Evolutionary conservation across 2,888 invertebrate genomes (phyloP), one percentile per base, ranked within the genome.

Genomic region (Eremobia ochroleuca): DNA sequence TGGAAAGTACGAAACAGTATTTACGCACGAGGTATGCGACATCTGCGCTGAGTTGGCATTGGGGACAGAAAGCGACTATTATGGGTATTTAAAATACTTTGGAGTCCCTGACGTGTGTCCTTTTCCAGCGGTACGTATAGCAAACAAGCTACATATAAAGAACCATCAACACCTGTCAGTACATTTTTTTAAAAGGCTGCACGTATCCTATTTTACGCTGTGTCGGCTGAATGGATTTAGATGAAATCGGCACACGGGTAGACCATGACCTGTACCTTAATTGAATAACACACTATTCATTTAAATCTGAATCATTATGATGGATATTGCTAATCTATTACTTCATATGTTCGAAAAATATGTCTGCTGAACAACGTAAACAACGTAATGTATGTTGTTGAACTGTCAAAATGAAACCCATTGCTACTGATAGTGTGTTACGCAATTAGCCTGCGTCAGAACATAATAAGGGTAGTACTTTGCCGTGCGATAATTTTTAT

Each of bases 51-150:
- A 95, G 62, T 61, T 94, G 1, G 77, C 69, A 0, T 85, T 92
- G 25, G 89, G 84, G 0, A 37, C 79, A 0, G 91, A 89, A 0
- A 92, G 94, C 75, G 31, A 84, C 15, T 94, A 94, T 70, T 69
- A 84, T 13, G 65, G 75, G 5, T 93, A 93, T 59, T 58, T 94
- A 4, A 85, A 90, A 49, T 88, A 89, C 76, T 90, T 94, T n/a
- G 92, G 86, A 0, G 81, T 95, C 9, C 94, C 95, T 1, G 82
- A 82, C 0, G 21, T 73, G 0, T 95, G 95, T 69, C 95, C 95
- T 4, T 89, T 95, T 83, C 84, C 82, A 72, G 84, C 93, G 52
- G 95, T 95, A 87, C 91, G 92, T 91, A 81, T 28, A 21, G n/a
- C 37, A 13, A 75, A 15, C 55, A 43, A 74, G 31, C 55, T 43